Evolutionary conservation across 2,888 invertebrate species (phyloP), one percentile per base, ranked within the genome.

Genomic region (Lepidonotus clava): DNA sequence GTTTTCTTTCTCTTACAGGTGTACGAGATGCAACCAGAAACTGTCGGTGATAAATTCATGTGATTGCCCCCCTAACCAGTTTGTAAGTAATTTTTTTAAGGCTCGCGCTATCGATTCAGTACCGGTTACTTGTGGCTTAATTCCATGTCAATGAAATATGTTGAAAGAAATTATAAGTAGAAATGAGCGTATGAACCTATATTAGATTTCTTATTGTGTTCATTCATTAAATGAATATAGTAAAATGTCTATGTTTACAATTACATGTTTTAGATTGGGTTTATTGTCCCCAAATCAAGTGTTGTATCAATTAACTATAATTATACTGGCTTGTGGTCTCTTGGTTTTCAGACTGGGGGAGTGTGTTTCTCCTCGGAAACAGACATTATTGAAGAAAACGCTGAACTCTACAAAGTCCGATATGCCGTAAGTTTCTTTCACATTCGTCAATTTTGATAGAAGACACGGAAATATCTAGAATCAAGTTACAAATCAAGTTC

Each of bases 11-110:
- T 24, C n/a, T 66, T 11, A 14, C 87, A 91, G 91, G 51, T 91
- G 91, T 88, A 88, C 84, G 24, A 88, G 90, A 61, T 91, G 91
- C 86, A 90, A 86, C 18, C 90, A 89, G 83, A 66, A 88, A 0
- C 83, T 90, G 21, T 89, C 89, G n/a, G 80, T 91, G 14, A 41
- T 89, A 28, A 21, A 84, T 6, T 56, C 77, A 18, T 90, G 90
- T 86, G 83, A 51, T 14, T 89, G 90, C 83, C 80, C 87, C 34
- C 41, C 46, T 56, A 83, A 40, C 34, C 38, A 56, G 38, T 38
- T 53, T 41, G 84, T 86, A 53, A 88, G 51, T 80, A 11, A 28
- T 38, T 41, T 24, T 66, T 66, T 24, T 46, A 46, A 46, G 71
- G 51, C 21, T 21, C 34, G 21, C 51, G 34, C 51, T 53, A 56